A percentile compares a stretch with the other conserved stretches of the same genome.
phyloP scores from a whole-genome alignment of 2,888 invertebrate species.

The Cybosia mesomella region DNA sequence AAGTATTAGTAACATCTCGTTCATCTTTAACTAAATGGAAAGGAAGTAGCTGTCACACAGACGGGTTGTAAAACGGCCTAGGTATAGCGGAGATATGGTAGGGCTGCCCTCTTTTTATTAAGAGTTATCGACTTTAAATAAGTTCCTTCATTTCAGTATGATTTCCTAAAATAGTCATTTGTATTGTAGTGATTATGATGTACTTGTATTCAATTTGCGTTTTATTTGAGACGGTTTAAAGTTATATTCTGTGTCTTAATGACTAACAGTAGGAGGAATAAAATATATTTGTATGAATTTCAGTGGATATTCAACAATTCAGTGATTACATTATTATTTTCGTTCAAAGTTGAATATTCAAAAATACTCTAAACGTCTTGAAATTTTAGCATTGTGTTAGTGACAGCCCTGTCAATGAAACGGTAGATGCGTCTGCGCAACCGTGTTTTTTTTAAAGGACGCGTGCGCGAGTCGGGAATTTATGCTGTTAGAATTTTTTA shows the following conservation, averaged over 20 bases:
- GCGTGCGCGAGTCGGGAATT: slow-evolving; percentile 43
- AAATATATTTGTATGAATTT: background rate
- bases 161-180: background rate
- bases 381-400: background rate
- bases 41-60: slow-evolving; percentile 68
- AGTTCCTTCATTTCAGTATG: background rate
- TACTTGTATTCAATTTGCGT: background rate
- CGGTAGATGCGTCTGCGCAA: slow-evolving; percentile 42
- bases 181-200: background rate
- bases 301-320: background rate
- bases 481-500: slow-evolving; percentile 42
- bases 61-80: slow-evolving; percentile 57
- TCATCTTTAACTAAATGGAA: slow-evolving; percentile 52
- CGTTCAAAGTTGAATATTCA: background rate
- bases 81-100: slow-evolving; percentile 31
- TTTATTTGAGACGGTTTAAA: background rate
- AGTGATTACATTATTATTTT: background rate
- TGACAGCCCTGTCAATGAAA: slow-evolving; percentile 34
- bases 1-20: slow-evolving; percentile 46
- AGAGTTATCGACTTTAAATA: slow-evolving; percentile 31
- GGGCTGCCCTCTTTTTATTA: slow-evolving; percentile 34
- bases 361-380: background rate
- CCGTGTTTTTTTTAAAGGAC: slow-evolving; percentile 45
- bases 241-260: background rate
- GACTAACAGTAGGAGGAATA: background rate